Conservation (phyloP, 2,113 vertebrate species). For the Canis aureus region DNA sequence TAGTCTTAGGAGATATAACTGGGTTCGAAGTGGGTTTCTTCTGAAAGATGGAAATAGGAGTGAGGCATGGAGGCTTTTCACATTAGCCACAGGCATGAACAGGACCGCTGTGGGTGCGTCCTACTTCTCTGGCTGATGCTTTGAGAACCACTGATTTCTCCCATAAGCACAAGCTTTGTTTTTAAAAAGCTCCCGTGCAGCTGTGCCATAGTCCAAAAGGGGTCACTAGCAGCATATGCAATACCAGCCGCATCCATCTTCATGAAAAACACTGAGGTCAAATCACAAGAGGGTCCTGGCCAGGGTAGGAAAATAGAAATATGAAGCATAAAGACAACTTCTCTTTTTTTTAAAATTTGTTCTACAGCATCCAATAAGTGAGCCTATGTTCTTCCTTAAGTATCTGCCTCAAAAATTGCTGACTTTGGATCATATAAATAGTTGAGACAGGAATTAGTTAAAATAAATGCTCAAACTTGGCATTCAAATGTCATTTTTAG, state of each 20-base stretch:
- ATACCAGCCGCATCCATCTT: not conserved
- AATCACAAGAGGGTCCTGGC: not conserved
- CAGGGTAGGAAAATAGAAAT: not conserved
- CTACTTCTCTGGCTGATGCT: not conserved
- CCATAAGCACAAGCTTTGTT: not conserved
- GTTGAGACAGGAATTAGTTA: not conserved
- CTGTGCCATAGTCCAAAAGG: not conserved
- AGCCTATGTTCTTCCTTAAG: not conserved
- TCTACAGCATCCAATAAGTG: not conserved
- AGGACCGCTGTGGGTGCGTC: not conserved
- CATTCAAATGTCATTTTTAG: not conserved
- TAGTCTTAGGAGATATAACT: not conserved
- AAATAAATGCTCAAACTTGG: not conserved
- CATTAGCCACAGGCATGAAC: too few species aligned
- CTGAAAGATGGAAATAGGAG: not conserved
- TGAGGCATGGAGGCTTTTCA: not conserved
- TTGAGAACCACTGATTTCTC: not conserved
- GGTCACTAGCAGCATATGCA: too few species aligned
- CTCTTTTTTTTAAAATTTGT: not conserved
- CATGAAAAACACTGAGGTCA: not conserved
- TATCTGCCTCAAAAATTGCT: not conserved
- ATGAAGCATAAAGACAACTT: not conserved
- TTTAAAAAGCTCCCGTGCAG: not conserved
- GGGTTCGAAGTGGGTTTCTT: not conserved
- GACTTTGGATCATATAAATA: not conserved